phyloP scores from a whole-genome alignment of 2,888 invertebrate species.

The Lycocerus yunnanus region DNA sequence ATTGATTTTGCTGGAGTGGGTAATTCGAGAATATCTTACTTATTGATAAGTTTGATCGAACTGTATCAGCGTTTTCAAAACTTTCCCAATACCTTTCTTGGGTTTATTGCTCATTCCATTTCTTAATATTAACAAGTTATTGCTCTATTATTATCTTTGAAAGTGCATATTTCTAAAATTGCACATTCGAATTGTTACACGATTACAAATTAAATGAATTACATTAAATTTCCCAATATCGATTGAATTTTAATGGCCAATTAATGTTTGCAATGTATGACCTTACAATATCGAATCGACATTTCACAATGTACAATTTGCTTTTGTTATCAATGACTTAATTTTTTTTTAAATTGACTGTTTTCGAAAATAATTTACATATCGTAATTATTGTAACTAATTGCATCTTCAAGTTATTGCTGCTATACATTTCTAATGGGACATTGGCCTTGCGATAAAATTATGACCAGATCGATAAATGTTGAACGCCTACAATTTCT shows the following conservation, averaged over 20 bases:
- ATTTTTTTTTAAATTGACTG: not conserved
- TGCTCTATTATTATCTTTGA: not conserved
- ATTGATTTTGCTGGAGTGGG: not conserved
- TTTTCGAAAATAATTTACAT: not conserved
- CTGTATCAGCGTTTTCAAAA: too few species aligned
- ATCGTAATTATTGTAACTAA: not conserved
- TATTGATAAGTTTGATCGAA: not conserved
- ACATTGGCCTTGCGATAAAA: constrained; percentile 4
- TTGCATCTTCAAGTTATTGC: not conserved
- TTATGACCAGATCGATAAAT: not conserved
- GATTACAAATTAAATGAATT: not conserved
- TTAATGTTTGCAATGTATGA: not conserved
- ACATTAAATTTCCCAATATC: not conserved
- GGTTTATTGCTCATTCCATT: not conserved
- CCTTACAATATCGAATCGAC: too few species aligned
- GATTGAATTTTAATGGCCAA: not conserved
- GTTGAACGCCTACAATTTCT: constrained; percentile 6
- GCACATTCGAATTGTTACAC: not conserved
- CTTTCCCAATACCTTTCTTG: not conserved
- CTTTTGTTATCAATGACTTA: not conserved
- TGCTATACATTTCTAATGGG: not conserved
- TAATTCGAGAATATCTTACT: not conserved
- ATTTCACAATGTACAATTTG: not conserved
- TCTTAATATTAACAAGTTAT: not conserved
- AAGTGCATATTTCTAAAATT: not conserved